These are phyloP conservation scores for Climacteris rufus DNA, from an alignment of 2,113 vertebrate species.

Conservation along the genomic window DNA sequence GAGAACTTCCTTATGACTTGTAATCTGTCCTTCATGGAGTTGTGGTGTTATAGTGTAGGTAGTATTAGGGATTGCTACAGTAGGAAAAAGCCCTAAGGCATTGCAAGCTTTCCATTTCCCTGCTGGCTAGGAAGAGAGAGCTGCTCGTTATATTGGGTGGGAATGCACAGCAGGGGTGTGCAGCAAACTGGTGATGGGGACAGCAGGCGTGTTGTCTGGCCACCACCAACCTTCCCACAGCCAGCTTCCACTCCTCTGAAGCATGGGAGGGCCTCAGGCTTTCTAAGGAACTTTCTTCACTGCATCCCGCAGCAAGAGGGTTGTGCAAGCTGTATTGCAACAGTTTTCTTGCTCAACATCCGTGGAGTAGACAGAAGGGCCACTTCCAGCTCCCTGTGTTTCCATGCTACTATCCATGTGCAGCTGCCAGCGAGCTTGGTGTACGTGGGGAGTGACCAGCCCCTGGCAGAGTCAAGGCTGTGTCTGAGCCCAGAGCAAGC, in stretches of 20 bases:
- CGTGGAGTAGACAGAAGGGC: background rate
- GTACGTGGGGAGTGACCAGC: background rate
- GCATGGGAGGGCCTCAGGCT: background rate
- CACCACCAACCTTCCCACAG: background rate
- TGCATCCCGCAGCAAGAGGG: background rate
- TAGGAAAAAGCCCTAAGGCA: background rate
- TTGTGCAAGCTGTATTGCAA: background rate
- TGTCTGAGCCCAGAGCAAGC: fast-evolving
- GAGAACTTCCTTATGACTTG: background rate
- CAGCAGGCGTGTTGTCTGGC: background rate
- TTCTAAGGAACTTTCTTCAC: slow-evolving; percentile 5
- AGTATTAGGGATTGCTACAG: background rate
- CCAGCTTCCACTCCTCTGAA: background rate
- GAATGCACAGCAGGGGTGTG: background rate
- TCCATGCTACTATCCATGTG: background rate
- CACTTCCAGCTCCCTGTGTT: background rate
- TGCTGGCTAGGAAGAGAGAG: background rate
- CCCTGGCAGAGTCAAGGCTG: background rate
- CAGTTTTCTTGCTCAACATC: background rate
- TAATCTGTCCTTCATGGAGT: background rate
- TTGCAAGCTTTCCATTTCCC: background rate
- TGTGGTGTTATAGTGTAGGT: background rate
- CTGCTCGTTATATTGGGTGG: background rate
- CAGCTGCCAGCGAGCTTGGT: background rate
- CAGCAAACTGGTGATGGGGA: background rate